phyloP scores from a whole-genome alignment of 2,888 invertebrate genomes.

The Parnassius mnemosyne region DNA sequence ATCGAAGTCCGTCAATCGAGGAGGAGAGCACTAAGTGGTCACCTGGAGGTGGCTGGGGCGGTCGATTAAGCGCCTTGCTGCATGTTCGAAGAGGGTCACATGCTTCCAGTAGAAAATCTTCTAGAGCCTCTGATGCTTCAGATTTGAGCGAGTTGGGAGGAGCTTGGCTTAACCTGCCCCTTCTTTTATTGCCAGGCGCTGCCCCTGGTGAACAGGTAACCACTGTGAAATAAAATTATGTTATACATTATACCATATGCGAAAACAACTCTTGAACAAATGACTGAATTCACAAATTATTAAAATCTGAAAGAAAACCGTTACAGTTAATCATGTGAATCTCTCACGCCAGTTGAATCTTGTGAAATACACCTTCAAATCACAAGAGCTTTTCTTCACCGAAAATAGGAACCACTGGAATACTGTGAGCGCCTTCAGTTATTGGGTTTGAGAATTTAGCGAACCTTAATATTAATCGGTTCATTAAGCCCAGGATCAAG shows the following conservation, averaged over 20 bases:
- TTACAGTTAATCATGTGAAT: too few relatives aligned
- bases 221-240: constrained; percentile 31
- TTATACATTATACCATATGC: constrained; percentile 55
- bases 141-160: constrained; percentile 92
- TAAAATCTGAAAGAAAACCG: too few relatives aligned
- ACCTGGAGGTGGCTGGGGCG: constrained; percentile 91
- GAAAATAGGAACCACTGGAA: too few relatives aligned
- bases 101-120: constrained; percentile 85
- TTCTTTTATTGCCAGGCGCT: constrained; percentile 89
- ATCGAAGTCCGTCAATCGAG: constrained; percentile 82
- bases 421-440: too few relatives aligned
- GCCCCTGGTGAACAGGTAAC: constrained; percentile 73
- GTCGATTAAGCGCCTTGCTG: constrained; percentile 86
- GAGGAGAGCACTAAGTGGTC: constrained; percentile 92
- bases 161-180: constrained; percentile 91
- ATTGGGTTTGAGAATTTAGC: too few relatives aligned
- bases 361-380: too few relatives aligned
- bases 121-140: constrained; percentile 91
- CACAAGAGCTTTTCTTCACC: too few relatives aligned
- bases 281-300: too few relatives aligned
- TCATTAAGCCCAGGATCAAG: too few relatives aligned
- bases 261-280: neutral
- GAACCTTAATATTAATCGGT: too few relatives aligned
- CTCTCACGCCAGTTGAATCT: too few relatives aligned
- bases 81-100: constrained; percentile 92